Evolutionary conservation across 2,113 vertebrate genomes (phyloP).

Genomic region (Semicossyphus pulcher): DNA sequence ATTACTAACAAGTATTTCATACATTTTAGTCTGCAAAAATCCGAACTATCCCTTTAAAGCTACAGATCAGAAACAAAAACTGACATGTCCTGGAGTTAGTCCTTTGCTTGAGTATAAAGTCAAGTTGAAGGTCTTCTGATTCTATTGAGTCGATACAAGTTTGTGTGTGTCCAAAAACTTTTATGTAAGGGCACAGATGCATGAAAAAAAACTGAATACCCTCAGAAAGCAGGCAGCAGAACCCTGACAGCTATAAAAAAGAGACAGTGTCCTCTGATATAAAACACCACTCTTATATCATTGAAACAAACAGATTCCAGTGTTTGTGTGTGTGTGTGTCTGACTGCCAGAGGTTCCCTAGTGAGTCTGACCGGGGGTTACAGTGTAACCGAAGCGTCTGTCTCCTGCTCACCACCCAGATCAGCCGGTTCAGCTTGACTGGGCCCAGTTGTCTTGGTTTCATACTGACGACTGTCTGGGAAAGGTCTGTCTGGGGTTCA

Average conservation of each 20-base stretch:
- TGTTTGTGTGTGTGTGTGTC: constrained; percentile 67
- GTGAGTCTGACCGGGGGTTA: constrained; percentile 78
- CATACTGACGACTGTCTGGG: constrained; percentile 74
- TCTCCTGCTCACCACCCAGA: constrained; percentile 81
- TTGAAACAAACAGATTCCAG: constrained; percentile 65
- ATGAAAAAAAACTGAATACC: not conserved
- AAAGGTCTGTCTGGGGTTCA: constrained; percentile 82
- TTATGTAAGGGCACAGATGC: no score
- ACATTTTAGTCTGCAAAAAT: no score
- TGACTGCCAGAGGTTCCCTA: constrained; percentile 68
- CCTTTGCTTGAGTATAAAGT: not conserved
- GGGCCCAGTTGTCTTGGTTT: constrained; percentile 79
- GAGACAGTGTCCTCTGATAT: constrained; percentile 40
- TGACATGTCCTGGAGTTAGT: not conserved
- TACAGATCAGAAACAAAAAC: not conserved
- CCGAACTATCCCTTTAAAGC: no score
- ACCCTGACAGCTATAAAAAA: constrained; percentile 35
- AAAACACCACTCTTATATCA: constrained; percentile 49
- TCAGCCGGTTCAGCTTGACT: constrained; percentile 79
- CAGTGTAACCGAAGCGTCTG: constrained; percentile 81
- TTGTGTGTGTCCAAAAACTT: no score
- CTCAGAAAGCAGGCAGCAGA: constrained; percentile 1
- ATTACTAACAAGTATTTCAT: no score
- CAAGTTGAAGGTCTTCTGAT: not conserved
- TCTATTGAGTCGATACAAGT: no score